Evolutionary conservation across 1,140 invertebrate species (phyloP).

Genomic region (Eubasilissa regina): DNA sequence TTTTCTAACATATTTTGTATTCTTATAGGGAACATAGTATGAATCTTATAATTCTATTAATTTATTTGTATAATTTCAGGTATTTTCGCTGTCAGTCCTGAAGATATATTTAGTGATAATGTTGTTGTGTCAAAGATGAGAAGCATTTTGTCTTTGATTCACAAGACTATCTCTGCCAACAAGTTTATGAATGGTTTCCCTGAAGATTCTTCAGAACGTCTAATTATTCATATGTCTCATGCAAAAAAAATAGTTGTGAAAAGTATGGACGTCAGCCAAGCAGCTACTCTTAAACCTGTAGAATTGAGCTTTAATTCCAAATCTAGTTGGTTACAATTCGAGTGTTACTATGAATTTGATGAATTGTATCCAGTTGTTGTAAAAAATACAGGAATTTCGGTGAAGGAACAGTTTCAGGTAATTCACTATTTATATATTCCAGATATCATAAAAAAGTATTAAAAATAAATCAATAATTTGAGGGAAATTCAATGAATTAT

Average conservation of each 20-base stretch:
- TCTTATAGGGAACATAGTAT: too few relatives aligned
- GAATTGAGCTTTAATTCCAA: constrained; percentile 79
- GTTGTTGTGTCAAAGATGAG: constrained; percentile 72
- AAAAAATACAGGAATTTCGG: constrained; percentile 73
- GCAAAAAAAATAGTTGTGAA: constrained; percentile 64
- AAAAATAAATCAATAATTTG: background rate
- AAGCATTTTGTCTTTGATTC: constrained; percentile 72
- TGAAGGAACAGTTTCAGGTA: constrained; percentile 80
- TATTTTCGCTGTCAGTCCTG: constrained; percentile 73
- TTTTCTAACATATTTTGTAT: too few relatives aligned
- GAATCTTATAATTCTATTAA: too few relatives aligned
- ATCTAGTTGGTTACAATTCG: constrained; percentile 79
- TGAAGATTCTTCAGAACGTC: constrained; percentile 66
- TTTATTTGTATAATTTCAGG: constrained; percentile 68
- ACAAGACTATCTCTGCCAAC: constrained; percentile 73
- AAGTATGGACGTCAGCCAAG: constrained; percentile 39
- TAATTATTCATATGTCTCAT: constrained; percentile 72
- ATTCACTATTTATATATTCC: constrained; percentile 42
- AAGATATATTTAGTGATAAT: constrained; percentile 75
- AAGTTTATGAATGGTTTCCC: constrained; percentile 75
- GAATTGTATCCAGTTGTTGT: constrained; percentile 76
- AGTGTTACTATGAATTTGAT: constrained; percentile 81
- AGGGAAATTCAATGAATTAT: too few relatives aligned
- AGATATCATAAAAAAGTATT: too few relatives aligned
- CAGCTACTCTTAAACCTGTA: constrained; percentile 69